Percentiles rank a stretch among this genome's conserved stretches.
These are phyloP conservation scores for Microtus ochrogaster DNA, from an alignment of 2,113 vertebrate species.

Conservation along the genomic window DNA sequence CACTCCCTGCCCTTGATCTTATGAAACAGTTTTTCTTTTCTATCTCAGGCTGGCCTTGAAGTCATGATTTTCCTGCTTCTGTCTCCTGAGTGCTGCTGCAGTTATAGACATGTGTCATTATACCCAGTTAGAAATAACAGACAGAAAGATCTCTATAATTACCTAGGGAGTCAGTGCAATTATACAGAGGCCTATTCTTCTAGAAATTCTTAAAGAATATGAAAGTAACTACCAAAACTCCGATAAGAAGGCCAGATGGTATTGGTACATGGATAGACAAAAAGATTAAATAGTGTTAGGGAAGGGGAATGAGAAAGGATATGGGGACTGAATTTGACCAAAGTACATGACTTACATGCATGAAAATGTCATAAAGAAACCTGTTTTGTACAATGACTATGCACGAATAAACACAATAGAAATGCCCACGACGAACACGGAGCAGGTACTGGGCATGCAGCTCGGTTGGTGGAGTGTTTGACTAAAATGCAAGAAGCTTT, in stretches of 20 bases:
- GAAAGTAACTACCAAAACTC: background rate
- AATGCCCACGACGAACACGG: background rate
- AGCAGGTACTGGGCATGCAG: background rate
- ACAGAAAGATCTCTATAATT: background rate
- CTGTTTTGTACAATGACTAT: background rate
- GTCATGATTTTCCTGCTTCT: background rate
- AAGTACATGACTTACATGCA: background rate
- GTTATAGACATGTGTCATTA: background rate
- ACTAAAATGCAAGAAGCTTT: background rate
- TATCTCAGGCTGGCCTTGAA: background rate
- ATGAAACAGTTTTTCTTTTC: background rate
- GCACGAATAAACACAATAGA: background rate
- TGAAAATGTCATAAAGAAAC: background rate
- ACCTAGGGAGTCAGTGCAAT: background rate
- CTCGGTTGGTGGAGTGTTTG: background rate
- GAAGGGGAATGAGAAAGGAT: background rate
- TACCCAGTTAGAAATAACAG: background rate
- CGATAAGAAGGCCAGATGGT: background rate
- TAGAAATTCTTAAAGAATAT: background rate
- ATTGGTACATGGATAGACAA: background rate
- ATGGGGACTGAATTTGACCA: background rate
- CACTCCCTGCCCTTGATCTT: background rate
- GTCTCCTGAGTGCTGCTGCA: background rate
- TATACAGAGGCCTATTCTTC: background rate
- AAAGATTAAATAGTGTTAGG: background rate